Conservation (phyloP, 2,113 vertebrate species). For the Amia ocellicauda region DNA sequence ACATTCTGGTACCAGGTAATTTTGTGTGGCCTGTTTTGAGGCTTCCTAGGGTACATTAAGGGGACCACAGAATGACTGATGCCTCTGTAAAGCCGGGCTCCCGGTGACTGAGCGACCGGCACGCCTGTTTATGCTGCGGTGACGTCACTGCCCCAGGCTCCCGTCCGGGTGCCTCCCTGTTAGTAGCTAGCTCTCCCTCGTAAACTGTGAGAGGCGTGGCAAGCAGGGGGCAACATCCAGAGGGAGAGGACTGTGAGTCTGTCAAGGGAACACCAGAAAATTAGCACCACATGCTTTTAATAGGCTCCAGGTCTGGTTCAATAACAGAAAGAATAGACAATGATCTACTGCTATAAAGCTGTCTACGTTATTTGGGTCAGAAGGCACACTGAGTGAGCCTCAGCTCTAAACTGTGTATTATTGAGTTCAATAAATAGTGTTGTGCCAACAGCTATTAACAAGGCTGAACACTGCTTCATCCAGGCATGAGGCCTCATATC, state of each 20-base stretch:
- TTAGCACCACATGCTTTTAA: neutral
- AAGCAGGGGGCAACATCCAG: too few species aligned
- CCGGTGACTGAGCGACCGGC: too few species aligned
- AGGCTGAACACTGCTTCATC: neutral
- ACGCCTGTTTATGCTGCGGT: too few species aligned
- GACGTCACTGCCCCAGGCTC: too few species aligned
- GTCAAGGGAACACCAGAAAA: neutral
- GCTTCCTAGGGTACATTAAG: too few species aligned
- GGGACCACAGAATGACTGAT: too few species aligned
- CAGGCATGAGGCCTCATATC: neutral
- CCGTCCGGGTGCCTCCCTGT: too few species aligned
- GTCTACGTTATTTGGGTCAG: slow-evolving; percentile 14
- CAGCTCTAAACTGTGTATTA: slow-evolving; percentile 9
- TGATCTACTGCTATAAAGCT: neutral
- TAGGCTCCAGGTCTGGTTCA: neutral
- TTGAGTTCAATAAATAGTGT: slow-evolving; percentile 20
- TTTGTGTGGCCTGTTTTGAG: too few species aligned
- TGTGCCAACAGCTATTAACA: slow-evolving; percentile 15
- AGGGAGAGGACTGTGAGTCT: neutral
- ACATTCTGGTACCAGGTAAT: too few species aligned
- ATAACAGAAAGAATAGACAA: slow-evolving; percentile 1
- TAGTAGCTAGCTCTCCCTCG: too few species aligned
- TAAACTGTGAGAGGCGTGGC: too few species aligned
- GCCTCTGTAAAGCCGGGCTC: too few species aligned
- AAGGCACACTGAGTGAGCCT: slow-evolving; percentile 6